A percentile compares a stretch with the other conserved stretches of the same genome.
phyloP scores from a whole-genome alignment of 2,113 vertebrate genomes.

The Onychostruthus taczanowskii region DNA sequence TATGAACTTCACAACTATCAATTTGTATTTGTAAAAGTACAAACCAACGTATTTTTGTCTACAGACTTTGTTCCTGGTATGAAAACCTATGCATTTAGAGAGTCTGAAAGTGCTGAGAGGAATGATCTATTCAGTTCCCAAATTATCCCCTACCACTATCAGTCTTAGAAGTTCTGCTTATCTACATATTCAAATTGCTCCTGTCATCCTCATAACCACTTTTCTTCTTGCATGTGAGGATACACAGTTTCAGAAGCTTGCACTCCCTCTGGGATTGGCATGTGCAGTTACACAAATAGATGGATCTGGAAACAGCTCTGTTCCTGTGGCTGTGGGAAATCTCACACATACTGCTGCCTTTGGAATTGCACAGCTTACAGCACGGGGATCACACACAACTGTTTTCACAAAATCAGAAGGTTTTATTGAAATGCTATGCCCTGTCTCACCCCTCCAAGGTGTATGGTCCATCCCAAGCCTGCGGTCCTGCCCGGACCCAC shows the following conservation, averaged over 20 bases:
- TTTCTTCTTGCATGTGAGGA: neutral
- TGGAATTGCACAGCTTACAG: neutral
- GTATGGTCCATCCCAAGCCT: too few relatives aligned
- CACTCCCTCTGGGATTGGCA: neutral
- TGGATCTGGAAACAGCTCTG: neutral
- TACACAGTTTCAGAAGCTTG: neutral
- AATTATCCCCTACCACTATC: neutral
- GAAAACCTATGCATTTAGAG: neutral
- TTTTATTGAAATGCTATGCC: too few relatives aligned
- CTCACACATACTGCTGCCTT: neutral
- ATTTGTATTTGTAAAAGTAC: neutral
- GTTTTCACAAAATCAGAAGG: neutral
- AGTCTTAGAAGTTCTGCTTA: neutral
- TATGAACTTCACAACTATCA: neutral
- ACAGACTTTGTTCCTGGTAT: neutral
- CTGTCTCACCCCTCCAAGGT: too few relatives aligned
- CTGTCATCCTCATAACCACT: neutral
- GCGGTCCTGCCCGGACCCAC: too few relatives aligned
- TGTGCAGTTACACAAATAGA: neutral
- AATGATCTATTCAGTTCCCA: neutral
- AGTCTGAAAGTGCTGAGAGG: neutral
- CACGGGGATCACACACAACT: neutral
- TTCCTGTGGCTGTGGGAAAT: neutral
- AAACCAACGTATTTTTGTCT: neutral
- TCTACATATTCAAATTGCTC: neutral